Percentiles rank a stretch among this genome's conserved stretches.
Conservation (phyloP, 2,888 invertebrate species). For the Trichogramma evanescens region DNA sequence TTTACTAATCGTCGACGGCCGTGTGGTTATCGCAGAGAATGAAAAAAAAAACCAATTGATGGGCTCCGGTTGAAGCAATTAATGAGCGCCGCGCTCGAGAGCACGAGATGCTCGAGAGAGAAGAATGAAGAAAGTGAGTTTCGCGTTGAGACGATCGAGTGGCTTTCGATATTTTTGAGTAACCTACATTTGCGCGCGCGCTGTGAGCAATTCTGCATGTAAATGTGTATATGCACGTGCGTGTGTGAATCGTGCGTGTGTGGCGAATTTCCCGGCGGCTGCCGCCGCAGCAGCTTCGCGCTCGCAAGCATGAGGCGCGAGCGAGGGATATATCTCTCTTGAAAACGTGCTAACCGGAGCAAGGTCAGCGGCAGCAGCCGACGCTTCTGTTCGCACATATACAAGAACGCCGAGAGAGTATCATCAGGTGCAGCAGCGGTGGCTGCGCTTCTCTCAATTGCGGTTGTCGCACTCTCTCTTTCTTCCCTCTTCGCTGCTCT, state of each 20-base stretch:
- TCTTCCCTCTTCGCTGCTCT: no score
- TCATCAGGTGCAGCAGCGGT: no score
- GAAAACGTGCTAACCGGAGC: conserved; percentile 23
- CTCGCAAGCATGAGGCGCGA: background rate
- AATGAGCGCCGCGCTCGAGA: no score
- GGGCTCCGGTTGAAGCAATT: no score
- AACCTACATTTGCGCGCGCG: conserved; percentile 19
- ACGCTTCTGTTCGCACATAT: background rate
- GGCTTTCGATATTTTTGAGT: conserved; percentile 16
- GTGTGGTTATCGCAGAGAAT: background rate
- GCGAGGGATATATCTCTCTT: conserved; percentile 14
- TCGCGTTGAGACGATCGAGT: background rate
- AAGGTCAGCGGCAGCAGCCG: conserved; percentile 17
- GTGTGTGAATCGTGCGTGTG: no score
- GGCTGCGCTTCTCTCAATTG: no score
- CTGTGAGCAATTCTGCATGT: background rate
- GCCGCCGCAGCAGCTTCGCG: conserved; percentile 14
- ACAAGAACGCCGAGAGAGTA: no score
- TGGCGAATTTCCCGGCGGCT: background rate
- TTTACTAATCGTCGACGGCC: background rate
- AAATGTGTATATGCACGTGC: background rate
- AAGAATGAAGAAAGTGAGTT: no score
- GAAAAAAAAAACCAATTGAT: no score
- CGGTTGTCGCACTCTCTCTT: no score
- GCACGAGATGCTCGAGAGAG: no score